phyloP scores from a whole-genome alignment of 2,113 vertebrate genomes.

The Cynocephalus volans region DNA sequence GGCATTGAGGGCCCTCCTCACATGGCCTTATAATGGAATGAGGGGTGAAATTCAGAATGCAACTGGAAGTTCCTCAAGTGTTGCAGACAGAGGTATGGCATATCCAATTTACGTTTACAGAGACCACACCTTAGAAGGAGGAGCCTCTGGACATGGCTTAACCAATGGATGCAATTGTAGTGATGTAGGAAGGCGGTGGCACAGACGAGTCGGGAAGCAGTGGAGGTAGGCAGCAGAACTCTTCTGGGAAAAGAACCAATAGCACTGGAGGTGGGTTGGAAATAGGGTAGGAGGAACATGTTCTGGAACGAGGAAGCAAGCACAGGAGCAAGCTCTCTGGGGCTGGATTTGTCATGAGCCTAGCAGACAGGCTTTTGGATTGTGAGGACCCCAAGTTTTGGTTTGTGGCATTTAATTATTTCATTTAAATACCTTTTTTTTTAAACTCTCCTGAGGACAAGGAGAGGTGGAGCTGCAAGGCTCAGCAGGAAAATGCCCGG shows the following conservation, averaged over 20 bases:
- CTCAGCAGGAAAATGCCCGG: neutral
- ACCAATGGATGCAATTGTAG: neutral
- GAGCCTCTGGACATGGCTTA: neutral
- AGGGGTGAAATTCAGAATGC: neutral
- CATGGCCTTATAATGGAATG: neutral
- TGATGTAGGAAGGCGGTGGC: neutral
- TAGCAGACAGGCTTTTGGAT: neutral
- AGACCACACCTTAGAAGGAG: neutral
- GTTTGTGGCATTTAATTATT: neutral
- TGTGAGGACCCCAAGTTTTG: neutral
- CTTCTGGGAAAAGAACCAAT: neutral
- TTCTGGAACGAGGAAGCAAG: neutral
- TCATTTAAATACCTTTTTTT: neutral
- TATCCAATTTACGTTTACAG: neutral
- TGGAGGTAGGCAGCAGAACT: neutral
- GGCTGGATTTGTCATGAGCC: neutral
- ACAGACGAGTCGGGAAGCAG: neutral
- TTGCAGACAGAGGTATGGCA: neutral
- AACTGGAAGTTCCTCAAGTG: neutral
- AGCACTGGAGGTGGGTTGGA: neutral
- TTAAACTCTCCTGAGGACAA: neutral
- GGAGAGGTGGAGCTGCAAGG: neutral
- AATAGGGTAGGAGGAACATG: neutral
- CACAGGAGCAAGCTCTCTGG: neutral
- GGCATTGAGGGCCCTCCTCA: neutral